These are phyloP conservation scores for Plestiodon gilberti DNA, from an alignment of 2,113 vertebrate species.

Conservation along the genomic window DNA sequence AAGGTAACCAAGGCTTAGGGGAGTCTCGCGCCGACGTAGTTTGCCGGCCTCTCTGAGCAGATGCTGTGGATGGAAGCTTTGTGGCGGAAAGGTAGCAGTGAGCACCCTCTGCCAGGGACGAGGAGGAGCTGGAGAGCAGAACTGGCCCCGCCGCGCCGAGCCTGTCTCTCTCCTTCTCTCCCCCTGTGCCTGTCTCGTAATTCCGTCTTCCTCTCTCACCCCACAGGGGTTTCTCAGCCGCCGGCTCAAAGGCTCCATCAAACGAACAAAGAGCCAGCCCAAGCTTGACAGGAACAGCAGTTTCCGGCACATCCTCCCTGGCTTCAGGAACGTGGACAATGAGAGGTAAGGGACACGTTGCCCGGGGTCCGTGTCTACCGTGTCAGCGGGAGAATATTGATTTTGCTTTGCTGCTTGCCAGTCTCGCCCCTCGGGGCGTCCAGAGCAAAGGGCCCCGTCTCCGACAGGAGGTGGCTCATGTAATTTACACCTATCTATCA, in stretches of 20 bases:
- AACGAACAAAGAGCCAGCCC: slow-evolving; percentile 98
- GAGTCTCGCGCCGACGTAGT: slow-evolving; percentile 76
- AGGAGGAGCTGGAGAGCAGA: slow-evolving; percentile 10
- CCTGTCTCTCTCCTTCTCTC: background rate
- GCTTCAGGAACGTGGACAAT: slow-evolving; percentile 93
- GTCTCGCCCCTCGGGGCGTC: background rate
- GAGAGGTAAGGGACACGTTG: slow-evolving; percentile 83
- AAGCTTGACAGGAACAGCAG: slow-evolving; percentile 98
- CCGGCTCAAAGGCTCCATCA: slow-evolving; percentile 96
- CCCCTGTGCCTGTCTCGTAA: slow-evolving; percentile 10
- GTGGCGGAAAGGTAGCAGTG: slow-evolving; percentile 27
- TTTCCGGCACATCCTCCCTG: slow-evolving; percentile 96
- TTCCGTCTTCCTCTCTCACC: slow-evolving; percentile 74
- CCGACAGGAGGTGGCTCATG: slow-evolving; percentile 36
- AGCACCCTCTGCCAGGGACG: background rate
- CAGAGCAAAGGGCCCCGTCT: background rate
- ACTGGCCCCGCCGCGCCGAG: slow-evolving; percentile 11
- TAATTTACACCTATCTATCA: slow-evolving; percentile 26
- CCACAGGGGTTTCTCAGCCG: slow-evolving; percentile 91
- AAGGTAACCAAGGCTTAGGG: slow-evolving; percentile 85
- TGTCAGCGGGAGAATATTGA: background rate
- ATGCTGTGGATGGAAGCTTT: slow-evolving; percentile 68
- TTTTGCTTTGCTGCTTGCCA: slow-evolving; percentile 14
- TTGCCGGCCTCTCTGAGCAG: slow-evolving; percentile 69
- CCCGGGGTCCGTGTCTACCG: background rate